Evolutionary conservation across 2,888 invertebrate species (phyloP), one percentile per base, ranked within the genome.

Genomic region (Hyles lineata): DNA sequence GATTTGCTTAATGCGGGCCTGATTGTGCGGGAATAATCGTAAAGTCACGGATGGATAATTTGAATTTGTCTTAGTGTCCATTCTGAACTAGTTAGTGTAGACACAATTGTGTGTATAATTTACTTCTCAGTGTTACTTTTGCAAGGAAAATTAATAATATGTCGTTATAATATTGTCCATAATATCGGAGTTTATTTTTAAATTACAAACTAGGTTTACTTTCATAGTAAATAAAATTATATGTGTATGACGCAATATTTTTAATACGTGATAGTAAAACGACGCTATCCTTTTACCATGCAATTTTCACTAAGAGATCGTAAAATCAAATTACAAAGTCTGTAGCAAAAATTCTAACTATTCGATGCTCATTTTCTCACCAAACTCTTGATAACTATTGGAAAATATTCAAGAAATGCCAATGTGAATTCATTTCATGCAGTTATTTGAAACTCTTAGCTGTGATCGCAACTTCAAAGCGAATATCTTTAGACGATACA

Each of bases 401-500:
- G 76, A 81, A 83, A 82, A 83, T 83, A 81, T 81, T 82, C 79
- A 76, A 78, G 76, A 81, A 80, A 82, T 81, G 76, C 80, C 83
- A 78, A 81, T 82, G 81, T 81, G 80, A 83, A 83, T 84, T 84
- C 80, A 85, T 85, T 85, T 82, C 84, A 83, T 83, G 83, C 82
- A 84, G 83, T 84, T 84, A 84, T 85, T 85, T 80, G 81, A 83
- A 82, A 79, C 85, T 84, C 83, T 85, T 82, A 82, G 84, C 82
- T 80, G 79, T 82, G 85, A 85, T 86, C 83, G 85, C 82, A 82
- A 82, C 82, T 89, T 87, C 85, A 84, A 88, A 90, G 88, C 83
- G 89, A 89, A 90, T 89, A 88, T 87, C 85, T 88, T 82, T 79
- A 84, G 82, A 84, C 86, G 87, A 89, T 89, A 90, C 86, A 88